Percentiles rank a stretch among this genome's conserved stretches.
Conservation (phyloP, 2,113 vertebrate species). For the Mustela lutreola region DNA sequence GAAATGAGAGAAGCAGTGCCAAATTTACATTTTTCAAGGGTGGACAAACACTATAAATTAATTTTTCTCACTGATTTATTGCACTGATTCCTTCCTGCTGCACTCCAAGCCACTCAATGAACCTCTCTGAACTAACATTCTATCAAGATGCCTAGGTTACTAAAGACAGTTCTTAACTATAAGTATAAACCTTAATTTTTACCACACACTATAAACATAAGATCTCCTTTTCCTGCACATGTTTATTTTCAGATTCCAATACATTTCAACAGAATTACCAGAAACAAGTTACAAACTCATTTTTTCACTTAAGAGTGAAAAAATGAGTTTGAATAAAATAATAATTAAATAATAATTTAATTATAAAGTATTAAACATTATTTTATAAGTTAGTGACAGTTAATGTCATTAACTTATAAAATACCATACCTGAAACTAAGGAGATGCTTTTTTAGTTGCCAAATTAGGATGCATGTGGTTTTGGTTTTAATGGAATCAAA, state of each 20-base stretch:
- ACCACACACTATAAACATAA: not conserved
- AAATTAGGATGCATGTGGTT: not conserved
- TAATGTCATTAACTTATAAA: not conserved
- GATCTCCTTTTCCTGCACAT: not conserved
- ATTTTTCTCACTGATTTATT: not conserved
- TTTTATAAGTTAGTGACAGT: too few species aligned
- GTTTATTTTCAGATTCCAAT: conserved; percentile 19
- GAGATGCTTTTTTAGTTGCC: not conserved
- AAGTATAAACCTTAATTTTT: not conserved
- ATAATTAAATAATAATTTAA: too few species aligned
- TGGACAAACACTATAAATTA: not conserved
- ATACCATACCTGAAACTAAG: conserved; percentile 5
- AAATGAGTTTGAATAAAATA: not conserved
- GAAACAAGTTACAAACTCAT: not conserved
- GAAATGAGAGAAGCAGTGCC: not conserved
- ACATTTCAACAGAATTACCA: not conserved
- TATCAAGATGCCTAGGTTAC: not conserved
- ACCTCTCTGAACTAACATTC: not conserved
- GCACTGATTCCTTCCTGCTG: not conserved
- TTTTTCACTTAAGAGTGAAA: not conserved
- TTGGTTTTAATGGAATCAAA: not conserved
- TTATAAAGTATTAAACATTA: too few species aligned
- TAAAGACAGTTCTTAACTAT: not conserved
- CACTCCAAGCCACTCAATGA: not conserved
- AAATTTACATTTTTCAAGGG: not conserved